Evolutionary conservation across 2,888 invertebrate genomes (phyloP).

Genomic region (Hipparchia semele): DNA sequence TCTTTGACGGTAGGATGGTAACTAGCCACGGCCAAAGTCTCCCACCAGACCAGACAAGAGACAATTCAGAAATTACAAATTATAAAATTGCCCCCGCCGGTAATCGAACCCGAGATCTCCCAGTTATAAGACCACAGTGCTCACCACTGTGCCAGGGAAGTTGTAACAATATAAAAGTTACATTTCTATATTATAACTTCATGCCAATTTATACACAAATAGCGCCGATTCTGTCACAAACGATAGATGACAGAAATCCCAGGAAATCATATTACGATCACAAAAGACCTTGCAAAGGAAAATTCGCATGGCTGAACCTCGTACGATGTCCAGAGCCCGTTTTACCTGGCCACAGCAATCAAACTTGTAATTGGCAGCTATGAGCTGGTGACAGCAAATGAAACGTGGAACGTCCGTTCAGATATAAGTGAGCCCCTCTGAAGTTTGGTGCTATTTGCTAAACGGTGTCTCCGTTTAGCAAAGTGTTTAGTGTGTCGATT

Average conservation of each 20-base stretch:
- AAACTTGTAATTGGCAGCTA: constrained; percentile 4
- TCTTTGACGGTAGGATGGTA: too few relatives aligned
- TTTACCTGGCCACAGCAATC: constrained; percentile 4
- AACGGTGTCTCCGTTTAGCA: too few relatives aligned
- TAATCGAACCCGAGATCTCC: too few relatives aligned
- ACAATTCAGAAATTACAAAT: too few relatives aligned
- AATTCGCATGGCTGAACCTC: constrained; percentile 5
- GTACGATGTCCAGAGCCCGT: neutral
- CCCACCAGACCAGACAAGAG: too few relatives aligned
- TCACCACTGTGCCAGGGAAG: too few relatives aligned
- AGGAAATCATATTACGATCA: neutral
- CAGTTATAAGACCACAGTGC: too few relatives aligned
- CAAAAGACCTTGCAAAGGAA: neutral
- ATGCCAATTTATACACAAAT: neutral
- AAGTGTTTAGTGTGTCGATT: too few relatives aligned
- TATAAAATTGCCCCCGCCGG: too few relatives aligned
- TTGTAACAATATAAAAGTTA: too few relatives aligned
- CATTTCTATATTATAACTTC: neutral
- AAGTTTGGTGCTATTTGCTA: neutral
- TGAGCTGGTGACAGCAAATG: neutral
- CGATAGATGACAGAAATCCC: neutral
- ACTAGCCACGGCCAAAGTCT: too few relatives aligned
- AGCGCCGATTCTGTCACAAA: neutral
- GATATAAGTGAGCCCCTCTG: neutral
- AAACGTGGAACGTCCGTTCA: neutral